Percentiles rank a stretch among this genome's conserved stretches.
Conservation (phyloP, 2,888 invertebrate species). For the Odontothrips loti region DNA sequence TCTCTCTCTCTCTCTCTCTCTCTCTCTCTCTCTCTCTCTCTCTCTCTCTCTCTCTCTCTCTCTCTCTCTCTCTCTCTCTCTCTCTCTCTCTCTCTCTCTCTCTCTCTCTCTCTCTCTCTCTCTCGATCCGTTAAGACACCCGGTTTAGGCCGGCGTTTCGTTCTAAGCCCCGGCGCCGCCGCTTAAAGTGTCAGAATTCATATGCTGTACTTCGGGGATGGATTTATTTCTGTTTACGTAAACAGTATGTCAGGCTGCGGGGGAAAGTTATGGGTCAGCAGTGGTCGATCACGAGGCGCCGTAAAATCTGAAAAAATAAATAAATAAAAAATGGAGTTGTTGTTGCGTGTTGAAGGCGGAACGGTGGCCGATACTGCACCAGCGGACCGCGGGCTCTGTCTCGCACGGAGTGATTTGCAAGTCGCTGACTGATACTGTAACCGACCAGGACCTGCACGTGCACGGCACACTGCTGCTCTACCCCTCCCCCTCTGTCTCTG, state of each 20-base stretch:
- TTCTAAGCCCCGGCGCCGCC: background rate
- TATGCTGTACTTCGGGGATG: background rate
- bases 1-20: background rate
- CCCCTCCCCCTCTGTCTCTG: too few species aligned
- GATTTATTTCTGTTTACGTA: conserved; percentile 20
- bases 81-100: background rate
- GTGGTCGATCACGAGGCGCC: background rate
- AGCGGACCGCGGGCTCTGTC: too few species aligned
- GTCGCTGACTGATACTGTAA: too few species aligned
- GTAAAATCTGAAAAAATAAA: too few species aligned
- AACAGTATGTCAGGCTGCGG: background rate
- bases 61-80: background rate
- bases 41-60: too few species aligned
- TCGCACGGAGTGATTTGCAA: too few species aligned
- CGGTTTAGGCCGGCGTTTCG: background rate
- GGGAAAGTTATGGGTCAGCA: conserved; percentile 20
- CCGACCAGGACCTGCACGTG: too few species aligned
- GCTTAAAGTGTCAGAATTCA: background rate
- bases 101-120: background rate
- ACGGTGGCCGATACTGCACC: too few species aligned
- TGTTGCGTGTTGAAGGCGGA: too few species aligned
- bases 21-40: background rate
- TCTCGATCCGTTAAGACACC: background rate
- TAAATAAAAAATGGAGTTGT: too few species aligned
- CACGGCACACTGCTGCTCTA: too few species aligned